phyloP scores from a whole-genome alignment of 2,888 invertebrate species.

The Oligia latruncula region DNA sequence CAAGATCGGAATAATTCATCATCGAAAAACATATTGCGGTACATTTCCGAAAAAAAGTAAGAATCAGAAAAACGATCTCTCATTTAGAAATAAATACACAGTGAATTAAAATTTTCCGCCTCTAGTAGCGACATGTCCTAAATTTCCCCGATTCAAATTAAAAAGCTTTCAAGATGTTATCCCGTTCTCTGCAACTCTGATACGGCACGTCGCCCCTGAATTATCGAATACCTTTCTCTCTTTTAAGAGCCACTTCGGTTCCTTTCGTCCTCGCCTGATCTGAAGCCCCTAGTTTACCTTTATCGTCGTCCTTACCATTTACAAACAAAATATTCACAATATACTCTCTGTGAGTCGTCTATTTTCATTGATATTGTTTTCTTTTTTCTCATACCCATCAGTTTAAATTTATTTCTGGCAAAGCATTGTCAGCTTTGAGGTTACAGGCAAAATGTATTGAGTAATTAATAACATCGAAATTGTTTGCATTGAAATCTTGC shows the following conservation, averaged over 20 bases:
- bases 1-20: too few relatives aligned
- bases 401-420: background rate
- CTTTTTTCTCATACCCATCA: slow-evolving; percentile 3
- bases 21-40: background rate
- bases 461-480: slow-evolving; percentile 43
- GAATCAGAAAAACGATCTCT: slow-evolving; percentile 14
- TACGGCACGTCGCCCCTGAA: slow-evolving; percentile 60
- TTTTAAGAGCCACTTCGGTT: slow-evolving; percentile 53
- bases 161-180: slow-evolving; percentile 63
- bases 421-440: slow-evolving; percentile 6
- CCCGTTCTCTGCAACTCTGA: slow-evolving; percentile 55
- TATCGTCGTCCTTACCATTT: slow-evolving; percentile 26
- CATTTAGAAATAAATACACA: slow-evolving; percentile 38
- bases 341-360: slow-evolving; percentile 22
- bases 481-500: slow-evolving; percentile 27
- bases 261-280: slow-evolving; percentile 35
- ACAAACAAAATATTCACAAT: slow-evolving; percentile 52
- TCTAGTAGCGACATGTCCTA: slow-evolving; percentile 32
- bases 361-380: slow-evolving; percentile 18
- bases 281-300: slow-evolving; percentile 40
- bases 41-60: background rate
- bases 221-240: slow-evolving; percentile 63
- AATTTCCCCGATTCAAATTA: slow-evolving; percentile 63
- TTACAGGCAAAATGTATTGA: slow-evolving; percentile 11
- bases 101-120: slow-evolving; percentile 40